These are phyloP conservation scores for Diprion similis DNA, from an alignment of 1,140 invertebrate genomes.

Conservation along the genomic window DNA sequence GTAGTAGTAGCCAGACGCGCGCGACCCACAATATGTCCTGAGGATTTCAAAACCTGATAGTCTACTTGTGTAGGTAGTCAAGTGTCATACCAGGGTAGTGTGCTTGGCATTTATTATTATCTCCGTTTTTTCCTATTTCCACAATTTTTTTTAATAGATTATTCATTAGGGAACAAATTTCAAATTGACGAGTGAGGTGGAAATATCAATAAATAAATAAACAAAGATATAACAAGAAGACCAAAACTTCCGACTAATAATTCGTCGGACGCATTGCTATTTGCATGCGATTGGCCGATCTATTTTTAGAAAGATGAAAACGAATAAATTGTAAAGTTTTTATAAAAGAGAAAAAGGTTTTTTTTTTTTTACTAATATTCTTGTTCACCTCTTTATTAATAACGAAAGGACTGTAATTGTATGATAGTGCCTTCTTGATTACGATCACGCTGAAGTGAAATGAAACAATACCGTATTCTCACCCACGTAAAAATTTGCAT, in stretches of 20 bases:
- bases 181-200: no score
- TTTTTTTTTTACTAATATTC: no score
- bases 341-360: no score
- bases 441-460: neutral
- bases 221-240: no score
- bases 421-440: constrained; percentile 4
- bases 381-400: no score
- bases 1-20: constrained; percentile 44
- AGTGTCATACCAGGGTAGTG: constrained; percentile 36
- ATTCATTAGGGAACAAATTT: no score
- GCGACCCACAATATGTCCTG: constrained; percentile 35
- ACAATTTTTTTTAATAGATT: neutral
- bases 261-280: no score
- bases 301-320: neutral
- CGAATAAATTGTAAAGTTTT: no score
- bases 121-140: neutral
- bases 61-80: constrained; percentile 42
- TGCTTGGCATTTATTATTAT: constrained; percentile 46
- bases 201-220: no score
- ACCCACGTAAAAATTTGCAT: neutral
- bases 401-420: neutral
- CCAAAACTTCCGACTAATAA: no score
- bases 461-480: neutral
- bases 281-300: neutral
- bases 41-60: constrained; percentile 29